Evolutionary conservation across 1,140 invertebrate species (phyloP).

Genomic region (Atta texana): DNA sequence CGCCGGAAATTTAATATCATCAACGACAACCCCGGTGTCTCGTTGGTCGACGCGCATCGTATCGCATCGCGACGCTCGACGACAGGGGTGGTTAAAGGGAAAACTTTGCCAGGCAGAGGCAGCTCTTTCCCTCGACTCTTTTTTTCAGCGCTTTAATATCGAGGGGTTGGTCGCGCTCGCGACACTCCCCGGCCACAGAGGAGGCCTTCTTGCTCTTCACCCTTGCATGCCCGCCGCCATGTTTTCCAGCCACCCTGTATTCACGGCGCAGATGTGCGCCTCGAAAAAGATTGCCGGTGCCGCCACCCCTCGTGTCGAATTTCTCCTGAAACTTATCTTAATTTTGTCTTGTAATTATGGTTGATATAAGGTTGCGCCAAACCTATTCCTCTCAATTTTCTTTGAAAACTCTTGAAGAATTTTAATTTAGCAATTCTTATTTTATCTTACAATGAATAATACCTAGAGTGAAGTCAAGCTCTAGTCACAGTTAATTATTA

Average conservation of each 20-base stretch:
- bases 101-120: conserved; percentile 58
- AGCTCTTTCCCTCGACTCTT: conserved; percentile 40
- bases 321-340: conserved; percentile 45
- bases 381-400: neutral
- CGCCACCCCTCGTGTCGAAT: conserved; percentile 24
- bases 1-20: conserved; percentile 68
- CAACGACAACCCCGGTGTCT: conserved; percentile 67
- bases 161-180: conserved; percentile 49
- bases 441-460: neutral
- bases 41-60: conserved; percentile 63
- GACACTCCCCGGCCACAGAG: conserved; percentile 20
- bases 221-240: conserved; percentile 41
- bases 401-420: neutral
- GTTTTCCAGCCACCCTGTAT: conserved; percentile 52
- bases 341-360: conserved; percentile 39
- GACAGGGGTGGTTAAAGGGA: conserved; percentile 57
- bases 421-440: conserved; percentile 10
- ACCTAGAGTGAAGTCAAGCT: neutral
- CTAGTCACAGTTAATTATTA: neutral
- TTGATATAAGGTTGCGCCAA: conserved; percentile 26
- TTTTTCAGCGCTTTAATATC: conserved; percentile 68
- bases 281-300: conserved; percentile 32
- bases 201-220: conserved; percentile 53
- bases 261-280: conserved; percentile 40
- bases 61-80: conserved; percentile 44